These are phyloP conservation scores for Dendrocincla tyrannina DNA, from an alignment of 2,797 vertebrate genomes.

Conservation along the genomic window DNA sequence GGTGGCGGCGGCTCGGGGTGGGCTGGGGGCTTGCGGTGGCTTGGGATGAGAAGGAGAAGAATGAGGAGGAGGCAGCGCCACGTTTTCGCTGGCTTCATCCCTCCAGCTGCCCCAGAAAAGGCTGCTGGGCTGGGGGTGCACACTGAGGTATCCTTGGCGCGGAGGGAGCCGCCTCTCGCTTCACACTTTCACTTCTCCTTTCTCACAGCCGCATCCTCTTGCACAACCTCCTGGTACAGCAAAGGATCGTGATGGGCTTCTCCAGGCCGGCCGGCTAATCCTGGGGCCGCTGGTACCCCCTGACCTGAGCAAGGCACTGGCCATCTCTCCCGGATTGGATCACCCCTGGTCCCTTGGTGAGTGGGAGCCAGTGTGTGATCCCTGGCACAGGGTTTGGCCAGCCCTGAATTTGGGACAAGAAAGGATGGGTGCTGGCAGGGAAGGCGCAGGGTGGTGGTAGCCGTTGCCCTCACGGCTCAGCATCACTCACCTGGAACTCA, in stretches of 20 bases:
- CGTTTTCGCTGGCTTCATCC: not conserved
- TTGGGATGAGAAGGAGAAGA: not conserved
- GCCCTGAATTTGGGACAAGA: not conserved
- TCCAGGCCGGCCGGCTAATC: not conserved
- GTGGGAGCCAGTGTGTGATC: not conserved
- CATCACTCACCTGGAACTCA: not conserved
- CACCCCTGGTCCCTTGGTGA: not conserved
- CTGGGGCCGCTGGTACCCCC: not conserved
- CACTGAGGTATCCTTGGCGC: not conserved
- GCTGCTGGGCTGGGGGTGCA: not conserved
- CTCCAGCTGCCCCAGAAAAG: not conserved
- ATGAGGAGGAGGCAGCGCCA: not conserved
- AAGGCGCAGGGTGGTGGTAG: not conserved
- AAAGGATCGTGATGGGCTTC: not conserved
- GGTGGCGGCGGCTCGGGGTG: not conserved
- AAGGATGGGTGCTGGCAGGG: not conserved
- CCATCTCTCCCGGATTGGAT: not conserved
- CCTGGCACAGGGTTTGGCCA: not conserved
- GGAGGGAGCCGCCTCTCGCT: not conserved
- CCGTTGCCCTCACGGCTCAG: not conserved
- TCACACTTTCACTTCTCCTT: constrained; percentile 59
- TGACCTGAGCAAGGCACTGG: not conserved
- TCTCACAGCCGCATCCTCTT: constrained; percentile 44
- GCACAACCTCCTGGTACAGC: not conserved
- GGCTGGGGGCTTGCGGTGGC: not conserved